These are phyloP conservation scores for Saccopteryx bilineata DNA, from an alignment of 2,113 vertebrate genomes.

Conservation along the genomic window DNA sequence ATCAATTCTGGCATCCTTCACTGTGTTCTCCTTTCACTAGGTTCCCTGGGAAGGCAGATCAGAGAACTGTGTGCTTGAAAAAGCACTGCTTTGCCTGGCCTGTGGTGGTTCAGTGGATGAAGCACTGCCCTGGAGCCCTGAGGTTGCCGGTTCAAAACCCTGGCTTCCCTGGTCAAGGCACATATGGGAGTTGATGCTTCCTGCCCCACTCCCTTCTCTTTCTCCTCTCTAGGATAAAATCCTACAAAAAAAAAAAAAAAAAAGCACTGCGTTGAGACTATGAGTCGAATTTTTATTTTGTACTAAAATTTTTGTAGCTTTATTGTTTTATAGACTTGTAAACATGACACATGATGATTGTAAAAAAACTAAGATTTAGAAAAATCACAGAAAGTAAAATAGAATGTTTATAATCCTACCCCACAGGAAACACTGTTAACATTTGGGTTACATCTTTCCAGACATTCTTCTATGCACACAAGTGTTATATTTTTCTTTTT, in stretches of 20 bases:
- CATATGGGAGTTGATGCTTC: too few species aligned
- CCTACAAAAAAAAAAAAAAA: too few species aligned
- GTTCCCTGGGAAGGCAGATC: background rate
- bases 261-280: background rate
- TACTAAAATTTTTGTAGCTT: background rate
- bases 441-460: background rate
- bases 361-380: background rate
- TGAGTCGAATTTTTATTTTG: background rate
- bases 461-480: background rate
- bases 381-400: background rate
- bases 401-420: background rate
- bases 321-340: background rate
- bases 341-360: background rate
- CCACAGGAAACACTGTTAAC: background rate
- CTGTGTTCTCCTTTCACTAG: background rate
- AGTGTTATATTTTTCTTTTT: background rate
- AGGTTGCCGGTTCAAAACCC: too few species aligned
- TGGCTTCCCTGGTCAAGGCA: too few species aligned
- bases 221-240: too few species aligned
- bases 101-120: too few species aligned
- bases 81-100: background rate
- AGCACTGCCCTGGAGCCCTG: too few species aligned
- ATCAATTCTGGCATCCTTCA: background rate
- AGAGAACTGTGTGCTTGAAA: background rate
- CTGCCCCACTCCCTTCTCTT: too few species aligned